These are phyloP conservation scores for Ennomos quercinarius DNA, from an alignment of 2,888 invertebrate genomes.

Conservation along the genomic window DNA sequence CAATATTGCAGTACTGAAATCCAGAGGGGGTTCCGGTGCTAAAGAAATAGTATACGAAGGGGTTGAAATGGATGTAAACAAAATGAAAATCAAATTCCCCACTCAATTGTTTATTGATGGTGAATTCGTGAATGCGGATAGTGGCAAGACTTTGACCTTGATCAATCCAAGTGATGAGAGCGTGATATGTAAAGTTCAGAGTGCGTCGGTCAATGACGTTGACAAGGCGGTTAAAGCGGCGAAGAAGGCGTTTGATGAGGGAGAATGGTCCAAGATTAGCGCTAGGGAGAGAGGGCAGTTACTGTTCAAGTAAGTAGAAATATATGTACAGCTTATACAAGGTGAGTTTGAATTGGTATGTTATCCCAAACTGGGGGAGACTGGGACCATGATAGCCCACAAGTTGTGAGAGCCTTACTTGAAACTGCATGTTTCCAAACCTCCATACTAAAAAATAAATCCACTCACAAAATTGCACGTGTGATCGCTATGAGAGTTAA, in stretches of 20 bases:
- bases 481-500: too few relatives aligned
- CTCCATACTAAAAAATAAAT: too few relatives aligned
- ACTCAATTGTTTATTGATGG: slow-evolving; percentile 97
- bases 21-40: slow-evolving; percentile 86
- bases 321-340: neutral
- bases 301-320: slow-evolving; percentile 88
- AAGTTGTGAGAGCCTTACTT: too few relatives aligned
- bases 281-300: slow-evolving; percentile 95
- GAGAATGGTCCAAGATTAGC: slow-evolving; percentile 98
- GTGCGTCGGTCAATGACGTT: slow-evolving; percentile 92
- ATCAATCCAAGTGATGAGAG: slow-evolving; percentile 95
- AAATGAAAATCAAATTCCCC: slow-evolving; percentile 93
- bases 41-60: slow-evolving; percentile 89
- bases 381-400: too few relatives aligned
- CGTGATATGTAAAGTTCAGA: slow-evolving; percentile 90
- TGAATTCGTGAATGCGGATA: slow-evolving; percentile 92
- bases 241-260: slow-evolving; percentile 93
- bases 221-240: slow-evolving; percentile 95
- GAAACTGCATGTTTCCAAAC: too few relatives aligned
- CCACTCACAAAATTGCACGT: too few relatives aligned
- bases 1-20: slow-evolving; percentile 87
- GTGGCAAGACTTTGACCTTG: slow-evolving; percentile 86
- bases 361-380: too few relatives aligned
- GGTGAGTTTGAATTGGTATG: too few relatives aligned
- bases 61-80: slow-evolving; percentile 91